Conservation (phyloP, 2,797 vertebrate genomes). For the Sebastes nivosus region DNA sequence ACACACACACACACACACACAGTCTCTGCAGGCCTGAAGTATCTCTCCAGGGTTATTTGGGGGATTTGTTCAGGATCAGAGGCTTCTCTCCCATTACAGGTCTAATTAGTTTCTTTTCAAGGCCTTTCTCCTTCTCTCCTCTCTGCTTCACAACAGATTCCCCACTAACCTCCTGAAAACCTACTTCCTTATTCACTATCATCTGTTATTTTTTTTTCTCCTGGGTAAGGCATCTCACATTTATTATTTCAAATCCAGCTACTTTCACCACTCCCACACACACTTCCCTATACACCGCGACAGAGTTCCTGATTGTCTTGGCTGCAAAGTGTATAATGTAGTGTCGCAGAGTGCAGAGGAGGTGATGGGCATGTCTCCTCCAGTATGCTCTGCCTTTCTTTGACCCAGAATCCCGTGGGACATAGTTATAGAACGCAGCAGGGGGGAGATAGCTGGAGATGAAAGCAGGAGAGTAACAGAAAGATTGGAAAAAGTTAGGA, state of each 20-base stretch:
- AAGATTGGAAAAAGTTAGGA: slow-evolving; percentile 37
- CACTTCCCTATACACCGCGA: neutral
- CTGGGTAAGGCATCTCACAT: neutral
- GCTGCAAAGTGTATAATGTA: slow-evolving; percentile 29
- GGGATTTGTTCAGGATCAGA: slow-evolving; percentile 75
- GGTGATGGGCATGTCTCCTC: slow-evolving; percentile 12
- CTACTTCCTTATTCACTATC: slow-evolving; percentile 30
- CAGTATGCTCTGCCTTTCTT: slow-evolving; percentile 28
- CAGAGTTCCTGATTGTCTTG: slow-evolving; percentile 19
- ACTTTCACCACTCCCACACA: slow-evolving; percentile 19
- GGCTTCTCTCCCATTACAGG: slow-evolving; percentile 63
- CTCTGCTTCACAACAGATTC: slow-evolving; percentile 40
- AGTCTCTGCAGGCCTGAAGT: slow-evolving; percentile 41
- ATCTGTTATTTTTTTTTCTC: neutral
- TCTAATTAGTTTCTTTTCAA: slow-evolving; percentile 71
- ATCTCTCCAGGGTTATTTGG: slow-evolving; percentile 60
- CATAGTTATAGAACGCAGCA: slow-evolving; percentile 48
- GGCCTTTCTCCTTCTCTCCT: slow-evolving; percentile 23
- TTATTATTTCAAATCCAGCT: slow-evolving; percentile 30
- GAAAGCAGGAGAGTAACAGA: slow-evolving; percentile 43
- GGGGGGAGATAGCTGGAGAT: slow-evolving; percentile 41
- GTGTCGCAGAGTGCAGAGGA: slow-evolving; percentile 4
- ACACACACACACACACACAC: too few relatives aligned
- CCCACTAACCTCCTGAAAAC: slow-evolving; percentile 41
- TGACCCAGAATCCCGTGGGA: slow-evolving; percentile 51